phyloP scores from a whole-genome alignment of 2,113 vertebrate genomes.

The Nerophis lumbriciformis region DNA sequence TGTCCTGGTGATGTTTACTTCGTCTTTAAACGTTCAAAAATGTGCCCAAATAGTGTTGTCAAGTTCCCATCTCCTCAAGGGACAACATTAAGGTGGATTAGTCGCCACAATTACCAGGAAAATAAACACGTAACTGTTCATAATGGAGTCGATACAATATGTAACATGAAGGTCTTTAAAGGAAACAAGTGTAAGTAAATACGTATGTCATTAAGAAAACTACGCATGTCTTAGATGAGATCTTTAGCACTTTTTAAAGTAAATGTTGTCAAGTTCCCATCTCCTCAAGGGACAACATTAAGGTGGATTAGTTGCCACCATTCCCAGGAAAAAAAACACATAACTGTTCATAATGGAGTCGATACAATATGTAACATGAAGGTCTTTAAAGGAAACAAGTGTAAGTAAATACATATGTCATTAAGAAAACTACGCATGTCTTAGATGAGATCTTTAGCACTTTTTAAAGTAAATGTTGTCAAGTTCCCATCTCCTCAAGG shows the following conservation, averaged over 20 bases:
- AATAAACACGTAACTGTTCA: too few species aligned
- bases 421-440: too few species aligned
- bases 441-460: too few species aligned
- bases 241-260: too few species aligned
- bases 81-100: neutral
- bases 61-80: slow-evolving; percentile 5
- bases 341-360: neutral
- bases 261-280: slow-evolving; percentile 24
- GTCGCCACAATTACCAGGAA: too few species aligned
- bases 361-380: slow-evolving; percentile 2
- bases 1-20: slow-evolving; percentile 49
- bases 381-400: neutral
- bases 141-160: slow-evolving; percentile 11
- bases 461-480: slow-evolving; percentile 10
- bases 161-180: neutral
- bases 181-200: too few species aligned
- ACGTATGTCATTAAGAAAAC: too few species aligned
- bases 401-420: too few species aligned
- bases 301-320: neutral
- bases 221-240: too few species aligned
- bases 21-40: slow-evolving; percentile 42
- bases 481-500: slow-evolving; percentile 5
- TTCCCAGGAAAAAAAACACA: too few species aligned
- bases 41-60: slow-evolving; percentile 34
- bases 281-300: neutral